Evolutionary conservation across 2,888 invertebrate genomes (phyloP).

Genomic region (Dolichomitus sp.): DNA sequence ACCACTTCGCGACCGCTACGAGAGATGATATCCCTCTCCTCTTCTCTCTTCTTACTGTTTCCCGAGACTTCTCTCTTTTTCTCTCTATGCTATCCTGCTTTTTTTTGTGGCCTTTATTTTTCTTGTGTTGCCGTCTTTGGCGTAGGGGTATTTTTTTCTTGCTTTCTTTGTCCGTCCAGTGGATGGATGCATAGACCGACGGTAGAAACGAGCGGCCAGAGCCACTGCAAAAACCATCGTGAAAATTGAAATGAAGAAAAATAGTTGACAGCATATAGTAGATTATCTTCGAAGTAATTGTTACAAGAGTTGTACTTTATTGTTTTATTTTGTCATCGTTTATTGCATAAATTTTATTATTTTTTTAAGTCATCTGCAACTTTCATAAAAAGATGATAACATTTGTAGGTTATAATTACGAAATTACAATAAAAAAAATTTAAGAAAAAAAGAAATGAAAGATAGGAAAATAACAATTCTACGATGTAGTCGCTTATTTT

Average conservation of each 20-base stretch:
- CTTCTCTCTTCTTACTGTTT: slow-evolving; percentile 26
- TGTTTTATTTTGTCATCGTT: too few relatives aligned
- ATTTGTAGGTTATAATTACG: too few relatives aligned
- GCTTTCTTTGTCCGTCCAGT: slow-evolving; percentile 12
- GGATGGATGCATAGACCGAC: background rate
- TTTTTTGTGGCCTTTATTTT: slow-evolving; percentile 13
- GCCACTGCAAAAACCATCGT: slow-evolving; percentile 66
- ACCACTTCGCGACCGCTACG: background rate
- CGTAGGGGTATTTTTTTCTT: background rate
- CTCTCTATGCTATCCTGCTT: slow-evolving; percentile 3
- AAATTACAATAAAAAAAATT: too few relatives aligned
- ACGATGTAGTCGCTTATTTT: background rate
- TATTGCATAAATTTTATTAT: too few relatives aligned
- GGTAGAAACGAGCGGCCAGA: slow-evolving; percentile 61
- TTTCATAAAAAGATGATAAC: too few relatives aligned
- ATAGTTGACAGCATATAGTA: background rate
- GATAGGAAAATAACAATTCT: too few relatives aligned
- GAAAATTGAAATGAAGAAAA: slow-evolving; percentile 5
- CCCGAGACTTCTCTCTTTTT: background rate
- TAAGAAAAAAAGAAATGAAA: too few relatives aligned
- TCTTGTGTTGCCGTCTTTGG: background rate
- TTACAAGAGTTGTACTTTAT: background rate
- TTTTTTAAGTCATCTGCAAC: too few relatives aligned
- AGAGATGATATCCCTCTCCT: slow-evolving; percentile 31
- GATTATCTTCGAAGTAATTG: background rate